Percentiles rank a stretch among this genome's conserved stretches.
phyloP scores from a whole-genome alignment of 1,140 invertebrate species.

The Procambarus virginalis region DNA sequence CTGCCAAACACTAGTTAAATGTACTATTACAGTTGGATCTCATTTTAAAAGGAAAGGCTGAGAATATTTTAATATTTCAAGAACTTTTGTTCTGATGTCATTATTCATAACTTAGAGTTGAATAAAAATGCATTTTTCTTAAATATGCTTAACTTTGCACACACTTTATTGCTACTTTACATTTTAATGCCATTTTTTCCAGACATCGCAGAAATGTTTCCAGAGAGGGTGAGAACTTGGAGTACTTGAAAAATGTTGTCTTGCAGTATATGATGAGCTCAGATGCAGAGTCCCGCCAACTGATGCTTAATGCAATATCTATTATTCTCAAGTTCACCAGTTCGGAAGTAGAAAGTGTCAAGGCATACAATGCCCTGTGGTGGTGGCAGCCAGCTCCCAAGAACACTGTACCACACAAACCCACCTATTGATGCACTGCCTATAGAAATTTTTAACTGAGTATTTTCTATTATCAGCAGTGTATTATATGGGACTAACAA shows the following conservation, averaged over 20 bases:
- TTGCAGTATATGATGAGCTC: slow-evolving; percentile 85
- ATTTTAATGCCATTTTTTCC: slow-evolving; percentile 7
- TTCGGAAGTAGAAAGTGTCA: slow-evolving; percentile 80
- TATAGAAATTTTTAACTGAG: not conserved
- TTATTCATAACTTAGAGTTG: too few species aligned
- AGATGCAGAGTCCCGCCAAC: slow-evolving; percentile 81
- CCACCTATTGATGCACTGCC: not conserved
- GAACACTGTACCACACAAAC: not conserved
- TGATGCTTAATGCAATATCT: slow-evolving; percentile 92
- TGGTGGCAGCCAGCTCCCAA: slow-evolving; percentile 70
- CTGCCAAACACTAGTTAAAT: too few species aligned
- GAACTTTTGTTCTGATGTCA: too few species aligned
- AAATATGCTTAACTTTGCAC: not conserved
- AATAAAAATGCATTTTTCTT: too few species aligned
- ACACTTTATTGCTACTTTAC: slow-evolving; percentile 35
- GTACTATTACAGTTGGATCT: too few species aligned
- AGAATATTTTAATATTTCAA: too few species aligned
- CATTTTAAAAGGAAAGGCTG: too few species aligned
- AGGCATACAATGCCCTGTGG: slow-evolving; percentile 70
- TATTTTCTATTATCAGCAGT: not conserved
- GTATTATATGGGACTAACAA: not conserved
- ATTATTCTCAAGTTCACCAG: slow-evolving; percentile 87
- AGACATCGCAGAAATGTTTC: slow-evolving; percentile 78
- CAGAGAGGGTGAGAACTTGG: slow-evolving; percentile 88
- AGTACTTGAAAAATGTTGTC: slow-evolving; percentile 93